Evolutionary conservation across 1,140 invertebrate species (phyloP).

Genomic region (Portunus trituberculatus): DNA sequence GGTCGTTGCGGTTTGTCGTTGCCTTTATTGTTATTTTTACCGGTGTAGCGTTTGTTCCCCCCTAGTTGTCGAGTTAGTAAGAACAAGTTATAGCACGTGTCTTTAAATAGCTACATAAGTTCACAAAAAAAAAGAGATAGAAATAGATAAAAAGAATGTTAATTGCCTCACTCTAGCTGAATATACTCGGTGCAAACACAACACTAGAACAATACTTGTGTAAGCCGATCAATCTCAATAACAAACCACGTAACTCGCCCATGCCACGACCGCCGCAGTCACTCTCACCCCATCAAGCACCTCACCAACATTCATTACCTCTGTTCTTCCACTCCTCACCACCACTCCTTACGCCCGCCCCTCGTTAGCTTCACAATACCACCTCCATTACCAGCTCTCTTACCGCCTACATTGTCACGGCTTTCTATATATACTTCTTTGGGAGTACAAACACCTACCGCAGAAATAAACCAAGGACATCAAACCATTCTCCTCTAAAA

Average conservation of each 20-base stretch:
- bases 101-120: background rate
- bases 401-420: background rate
- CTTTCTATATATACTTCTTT: no score
- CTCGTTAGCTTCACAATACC: background rate
- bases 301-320: background rate
- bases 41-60: background rate
- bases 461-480: no score
- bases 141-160: background rate
- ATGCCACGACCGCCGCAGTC: background rate
- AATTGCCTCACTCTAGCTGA: background rate
- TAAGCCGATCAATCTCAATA: no score
- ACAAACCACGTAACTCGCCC: background rate
- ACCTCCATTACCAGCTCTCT: background rate
- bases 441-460: no score
- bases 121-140: background rate
- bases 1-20: conserved; percentile 9
- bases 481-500: no score
- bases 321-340: background rate
- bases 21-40: conserved; percentile 6
- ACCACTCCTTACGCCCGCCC: background rate
- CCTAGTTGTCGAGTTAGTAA: background rate
- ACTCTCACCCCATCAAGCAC: background rate
- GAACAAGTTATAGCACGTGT: background rate
- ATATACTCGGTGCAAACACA: background rate
- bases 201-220: background rate